Evolutionary conservation across 2,113 vertebrate species (phyloP).

Genomic region (Stigmatopora nigra): DNA sequence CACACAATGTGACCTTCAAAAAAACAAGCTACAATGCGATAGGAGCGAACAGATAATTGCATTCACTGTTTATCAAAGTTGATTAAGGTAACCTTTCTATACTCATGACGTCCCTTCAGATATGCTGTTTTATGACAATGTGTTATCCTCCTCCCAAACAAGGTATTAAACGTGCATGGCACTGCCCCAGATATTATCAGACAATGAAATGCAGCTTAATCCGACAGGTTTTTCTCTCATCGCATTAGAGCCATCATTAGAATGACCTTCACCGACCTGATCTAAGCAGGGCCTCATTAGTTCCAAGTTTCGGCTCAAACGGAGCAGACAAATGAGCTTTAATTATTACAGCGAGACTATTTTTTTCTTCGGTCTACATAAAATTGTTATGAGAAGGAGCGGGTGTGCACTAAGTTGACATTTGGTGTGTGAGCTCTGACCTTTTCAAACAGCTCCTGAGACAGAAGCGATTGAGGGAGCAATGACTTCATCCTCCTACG

Average conservation of each 20-base stretch:
- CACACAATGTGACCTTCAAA: constrained; percentile 38
- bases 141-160: background rate
- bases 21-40: constrained; percentile 13
- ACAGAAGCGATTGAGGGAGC: background rate
- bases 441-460: constrained; percentile 8
- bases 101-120: constrained; percentile 7
- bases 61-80: constrained; percentile 11
- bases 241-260: constrained; percentile 4
- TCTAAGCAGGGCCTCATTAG: constrained; percentile 32
- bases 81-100: background rate
- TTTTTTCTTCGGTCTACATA: constrained; percentile 1
- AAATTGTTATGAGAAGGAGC: constrained; percentile 3
- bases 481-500: background rate
- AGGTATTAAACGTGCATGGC: constrained; percentile 4
- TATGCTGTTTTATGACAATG: background rate
- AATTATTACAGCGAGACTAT: constrained; percentile 26
- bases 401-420: background rate
- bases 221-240: constrained; percentile 1
- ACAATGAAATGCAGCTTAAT: constrained; percentile 20
- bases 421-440: constrained; percentile 12
- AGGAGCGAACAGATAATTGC: constrained; percentile 11
- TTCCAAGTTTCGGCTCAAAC: constrained; percentile 18
- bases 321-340: constrained; percentile 29
- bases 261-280: constrained; percentile 24
- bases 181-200: constrained; percentile 23